A percentile compares a stretch with the other conserved stretches of the same genome.
Evolutionary conservation across 2,797 vertebrate species (phyloP).

Genomic region (Meriones psammophilus): DNA sequence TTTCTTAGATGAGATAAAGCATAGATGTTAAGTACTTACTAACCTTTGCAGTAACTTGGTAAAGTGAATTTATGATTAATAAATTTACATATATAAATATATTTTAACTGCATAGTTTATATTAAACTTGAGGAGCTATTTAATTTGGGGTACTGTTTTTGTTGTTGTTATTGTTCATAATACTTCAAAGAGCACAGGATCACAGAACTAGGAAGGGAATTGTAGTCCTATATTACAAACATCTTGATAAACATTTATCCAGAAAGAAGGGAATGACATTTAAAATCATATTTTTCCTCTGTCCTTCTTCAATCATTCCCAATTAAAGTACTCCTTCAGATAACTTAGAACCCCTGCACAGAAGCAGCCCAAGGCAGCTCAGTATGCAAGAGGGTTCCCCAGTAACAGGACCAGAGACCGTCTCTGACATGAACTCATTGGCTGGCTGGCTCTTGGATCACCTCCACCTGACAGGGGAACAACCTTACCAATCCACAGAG

Average conservation of each 20-base stretch:
- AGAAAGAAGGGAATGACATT: not conserved
- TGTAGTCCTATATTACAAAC: not conserved
- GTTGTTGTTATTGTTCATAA: not conserved
- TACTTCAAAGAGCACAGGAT: not conserved
- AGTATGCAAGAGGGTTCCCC: too few relatives aligned
- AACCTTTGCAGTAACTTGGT: not conserved
- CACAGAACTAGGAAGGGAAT: not conserved
- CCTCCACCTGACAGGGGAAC: too few relatives aligned
- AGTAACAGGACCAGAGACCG: too few relatives aligned
- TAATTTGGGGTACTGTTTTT: not conserved
- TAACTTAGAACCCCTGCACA: too few relatives aligned
- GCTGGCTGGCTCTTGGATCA: too few relatives aligned
- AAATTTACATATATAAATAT: not conserved
- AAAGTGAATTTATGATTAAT: not conserved
- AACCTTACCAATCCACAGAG: too few relatives aligned
- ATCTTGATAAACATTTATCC: not conserved
- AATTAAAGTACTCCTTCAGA: too few relatives aligned
- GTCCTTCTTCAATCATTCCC: too few relatives aligned
- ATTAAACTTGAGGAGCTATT: not conserved
- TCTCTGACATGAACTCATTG: too few relatives aligned
- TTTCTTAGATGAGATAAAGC: not conserved
- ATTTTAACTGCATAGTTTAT: not conserved
- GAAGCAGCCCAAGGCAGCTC: too few relatives aligned
- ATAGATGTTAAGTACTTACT: not conserved
- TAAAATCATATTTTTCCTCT: not conserved